Base-by-base conservation (phyloP, 2,797 vertebrate genomes). In the Sitta carolinensis region DNA sequence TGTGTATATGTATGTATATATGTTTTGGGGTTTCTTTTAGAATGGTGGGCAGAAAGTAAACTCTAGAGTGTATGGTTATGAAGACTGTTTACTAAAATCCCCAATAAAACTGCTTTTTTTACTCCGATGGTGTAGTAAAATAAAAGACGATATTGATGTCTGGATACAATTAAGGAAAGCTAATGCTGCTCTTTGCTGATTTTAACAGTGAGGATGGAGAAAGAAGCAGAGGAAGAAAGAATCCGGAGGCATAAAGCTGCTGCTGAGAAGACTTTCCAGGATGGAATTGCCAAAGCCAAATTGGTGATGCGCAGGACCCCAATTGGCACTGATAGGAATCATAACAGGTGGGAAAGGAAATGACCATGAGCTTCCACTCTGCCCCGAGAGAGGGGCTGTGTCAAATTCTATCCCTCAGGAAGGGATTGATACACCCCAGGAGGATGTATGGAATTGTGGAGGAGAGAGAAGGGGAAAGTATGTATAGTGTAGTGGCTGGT, bases 261-360 rank as follows among this genome's bases (percentile, higher is more conserved):
- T 20, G 97, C 98, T 5, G 99, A 99, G 96, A 98, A 98, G 74
- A 98, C 98, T 21, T 99, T 99, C 85, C 99, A 99, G 89, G 99
- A 99, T 3, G 99, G 99, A 9, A 98, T 99, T 66, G 97, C 98
- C 92, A 99, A 98, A 97, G 98, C 99, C 3, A 99, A 98, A 73
- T 98, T 99, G 10, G 99, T 99, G 78, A 96, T 99, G 97, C 98
- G 99, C 54, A 98, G 99, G 93, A 96, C 98, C 3, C 99, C 99
- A 0, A 92, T 99, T n/a, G 99, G 99, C 59, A 99, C 99, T 0
- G 99, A 99, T 92, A 98, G 99, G 50, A 99, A 99, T 91, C 99
- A 99, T 87, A 99, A 99, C 98, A 98, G 99, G 99, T 99, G 38
- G 93, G 82, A 34, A 47, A 55, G 62, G 42, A 38, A 43, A 36